Conservation (phyloP, 2,797 vertebrate genomes). For the Galaxias olidus region DNA sequence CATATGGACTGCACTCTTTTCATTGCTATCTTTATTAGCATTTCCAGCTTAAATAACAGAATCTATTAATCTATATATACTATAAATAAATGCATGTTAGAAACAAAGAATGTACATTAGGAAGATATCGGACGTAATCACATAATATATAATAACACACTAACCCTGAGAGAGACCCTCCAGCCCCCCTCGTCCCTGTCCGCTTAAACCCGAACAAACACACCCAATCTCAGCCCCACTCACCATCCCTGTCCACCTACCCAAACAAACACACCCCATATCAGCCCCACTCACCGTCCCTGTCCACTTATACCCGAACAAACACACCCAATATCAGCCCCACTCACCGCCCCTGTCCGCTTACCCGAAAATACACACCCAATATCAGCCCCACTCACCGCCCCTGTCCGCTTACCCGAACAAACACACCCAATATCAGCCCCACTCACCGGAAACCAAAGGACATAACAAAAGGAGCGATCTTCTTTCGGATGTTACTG, state of each 20-base stretch:
- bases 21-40: too few relatives aligned
- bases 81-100: too few relatives aligned
- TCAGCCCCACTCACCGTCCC: slow-evolving; percentile 76
- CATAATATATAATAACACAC: too few relatives aligned
- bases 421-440: background rate
- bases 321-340: background rate
- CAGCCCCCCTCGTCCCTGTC: too few relatives aligned
- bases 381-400: background rate
- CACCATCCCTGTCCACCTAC: background rate
- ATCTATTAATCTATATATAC: too few relatives aligned
- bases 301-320: too few relatives aligned
- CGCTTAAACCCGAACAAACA: too few relatives aligned
- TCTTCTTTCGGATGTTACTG: slow-evolving; percentile 75
- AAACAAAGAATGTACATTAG: too few relatives aligned
- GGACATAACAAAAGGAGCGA: slow-evolving; percentile 84
- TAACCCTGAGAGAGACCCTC: too few relatives aligned
- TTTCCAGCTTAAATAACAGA: too few relatives aligned
- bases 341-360: background rate
- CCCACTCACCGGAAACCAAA: slow-evolving; percentile 86
- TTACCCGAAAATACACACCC: background rate
- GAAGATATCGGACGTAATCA: too few relatives aligned
- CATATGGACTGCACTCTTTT: too few relatives aligned
- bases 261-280: background rate
- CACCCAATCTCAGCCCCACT: background rate
- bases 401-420: background rate